Evolutionary conservation across 2,113 vertebrate genomes (phyloP).

Genomic region (Otis tarda): DNA sequence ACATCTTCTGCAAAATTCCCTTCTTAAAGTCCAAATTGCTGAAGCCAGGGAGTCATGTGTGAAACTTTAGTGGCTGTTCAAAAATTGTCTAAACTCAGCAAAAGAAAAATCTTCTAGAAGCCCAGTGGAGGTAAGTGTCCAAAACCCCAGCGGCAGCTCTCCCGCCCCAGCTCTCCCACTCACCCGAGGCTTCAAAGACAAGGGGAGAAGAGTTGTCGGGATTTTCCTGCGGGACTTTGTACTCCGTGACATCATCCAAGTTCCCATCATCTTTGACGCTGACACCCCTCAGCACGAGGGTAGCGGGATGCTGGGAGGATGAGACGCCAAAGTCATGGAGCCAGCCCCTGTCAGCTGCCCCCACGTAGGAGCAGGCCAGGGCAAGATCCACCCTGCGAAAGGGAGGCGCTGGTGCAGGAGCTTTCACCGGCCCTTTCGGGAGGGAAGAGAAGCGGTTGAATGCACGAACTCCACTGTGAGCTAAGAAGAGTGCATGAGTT

Average conservation of each 20-base stretch:
- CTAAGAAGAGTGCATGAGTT: fast-evolving
- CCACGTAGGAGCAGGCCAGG: conserved; percentile 76
- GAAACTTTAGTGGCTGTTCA: background rate
- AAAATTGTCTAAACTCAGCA: background rate
- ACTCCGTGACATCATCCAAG: conserved; percentile 75
- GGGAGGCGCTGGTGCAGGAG: background rate
- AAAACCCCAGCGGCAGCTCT: background rate
- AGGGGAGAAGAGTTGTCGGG: conserved; percentile 48
- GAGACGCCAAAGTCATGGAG: background rate
- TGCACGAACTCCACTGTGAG: too few relatives aligned
- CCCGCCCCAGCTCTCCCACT: background rate
- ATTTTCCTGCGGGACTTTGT: conserved; percentile 49
- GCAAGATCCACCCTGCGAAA: conserved; percentile 72
- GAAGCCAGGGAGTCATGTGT: background rate
- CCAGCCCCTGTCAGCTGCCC: background rate
- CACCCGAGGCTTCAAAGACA: conserved; percentile 82
- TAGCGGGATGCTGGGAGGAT: conserved; percentile 64
- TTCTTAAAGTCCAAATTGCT: background rate
- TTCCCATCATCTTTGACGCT: conserved; percentile 62
- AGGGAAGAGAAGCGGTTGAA: background rate
- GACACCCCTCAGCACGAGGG: conserved; percentile 77
- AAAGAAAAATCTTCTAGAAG: background rate
- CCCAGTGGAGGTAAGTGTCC: too few relatives aligned
- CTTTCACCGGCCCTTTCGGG: background rate
- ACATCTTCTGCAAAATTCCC: background rate